These are phyloP conservation scores for Dryas iulia DNA, from an alignment of 1,140 invertebrate genomes.

Conservation along the genomic window DNA sequence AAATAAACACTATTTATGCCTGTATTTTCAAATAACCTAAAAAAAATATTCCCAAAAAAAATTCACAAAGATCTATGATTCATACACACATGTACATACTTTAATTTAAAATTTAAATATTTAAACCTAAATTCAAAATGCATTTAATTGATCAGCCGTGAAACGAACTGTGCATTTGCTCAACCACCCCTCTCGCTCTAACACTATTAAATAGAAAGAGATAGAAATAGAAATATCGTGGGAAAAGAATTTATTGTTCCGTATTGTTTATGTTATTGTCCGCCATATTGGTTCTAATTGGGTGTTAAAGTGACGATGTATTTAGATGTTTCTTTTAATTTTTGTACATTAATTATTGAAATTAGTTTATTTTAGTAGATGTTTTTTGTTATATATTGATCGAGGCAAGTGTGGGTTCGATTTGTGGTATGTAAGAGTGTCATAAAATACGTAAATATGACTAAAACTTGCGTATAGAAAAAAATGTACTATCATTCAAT, in stretches of 20 bases:
- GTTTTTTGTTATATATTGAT: no score
- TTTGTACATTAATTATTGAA: background rate
- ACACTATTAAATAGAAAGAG: conserved; percentile 4
- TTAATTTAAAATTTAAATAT: background rate
- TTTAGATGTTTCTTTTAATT: conserved; percentile 23
- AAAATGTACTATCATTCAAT: no score
- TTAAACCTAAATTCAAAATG: background rate
- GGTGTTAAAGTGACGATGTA: conserved; percentile 27
- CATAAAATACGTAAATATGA: no score
- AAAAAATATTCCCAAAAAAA: no score
- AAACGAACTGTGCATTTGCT: no score
- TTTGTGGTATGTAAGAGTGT: no score
- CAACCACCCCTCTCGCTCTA: conserved; percentile 2
- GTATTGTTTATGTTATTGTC: conserved; percentile 40
- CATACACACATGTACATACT: background rate
- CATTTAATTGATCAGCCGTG: conserved; percentile 1
- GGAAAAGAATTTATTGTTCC: conserved; percentile 36
- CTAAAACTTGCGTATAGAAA: no score
- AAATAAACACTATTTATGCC: no score
- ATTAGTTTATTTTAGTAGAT: background rate
- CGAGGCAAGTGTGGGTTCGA: no score
- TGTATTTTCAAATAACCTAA: no score
- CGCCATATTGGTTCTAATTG: conserved; percentile 37
- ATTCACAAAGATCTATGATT: background rate
- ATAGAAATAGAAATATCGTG: conserved; percentile 8